phyloP scores from a whole-genome alignment of 2,888 invertebrate species.

The Charanyca ferruginea region DNA sequence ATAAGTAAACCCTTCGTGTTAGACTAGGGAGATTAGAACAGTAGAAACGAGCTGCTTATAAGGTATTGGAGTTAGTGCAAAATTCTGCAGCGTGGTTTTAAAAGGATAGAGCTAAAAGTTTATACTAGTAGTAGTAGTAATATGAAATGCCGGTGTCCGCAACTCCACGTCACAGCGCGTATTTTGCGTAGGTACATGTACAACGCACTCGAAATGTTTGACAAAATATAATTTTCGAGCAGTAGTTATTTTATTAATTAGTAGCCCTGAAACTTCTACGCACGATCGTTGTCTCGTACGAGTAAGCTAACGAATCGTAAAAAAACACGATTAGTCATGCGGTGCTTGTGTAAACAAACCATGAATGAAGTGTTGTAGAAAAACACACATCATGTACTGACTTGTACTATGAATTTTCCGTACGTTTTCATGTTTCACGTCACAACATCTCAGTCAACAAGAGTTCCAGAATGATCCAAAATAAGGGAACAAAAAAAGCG shows the following conservation, averaged over 20 bases:
- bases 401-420: neutral
- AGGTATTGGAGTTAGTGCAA: neutral
- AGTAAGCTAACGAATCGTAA: neutral
- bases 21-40: constrained; percentile 36
- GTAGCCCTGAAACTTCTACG: no score
- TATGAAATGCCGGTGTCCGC: no score
- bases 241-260: no score
- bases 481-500: constrained; percentile 40
- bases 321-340: neutral
- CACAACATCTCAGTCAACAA: constrained; percentile 25
- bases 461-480: constrained; percentile 15
- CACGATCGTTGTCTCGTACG: no score
- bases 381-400: neutral
- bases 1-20: constrained; percentile 18
- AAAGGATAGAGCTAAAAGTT: neutral
- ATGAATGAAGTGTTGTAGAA: neutral
- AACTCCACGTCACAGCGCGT: no score
- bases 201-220: no score
- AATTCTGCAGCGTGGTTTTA: neutral
- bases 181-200: no score
- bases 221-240: no score
- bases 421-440: constrained; percentile 5
- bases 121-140: no score
- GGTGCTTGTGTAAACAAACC: neutral
- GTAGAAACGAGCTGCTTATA: constrained; percentile 14